Conservation (phyloP, 2,797 vertebrate species). For the Macrochelys suwanniensis region DNA sequence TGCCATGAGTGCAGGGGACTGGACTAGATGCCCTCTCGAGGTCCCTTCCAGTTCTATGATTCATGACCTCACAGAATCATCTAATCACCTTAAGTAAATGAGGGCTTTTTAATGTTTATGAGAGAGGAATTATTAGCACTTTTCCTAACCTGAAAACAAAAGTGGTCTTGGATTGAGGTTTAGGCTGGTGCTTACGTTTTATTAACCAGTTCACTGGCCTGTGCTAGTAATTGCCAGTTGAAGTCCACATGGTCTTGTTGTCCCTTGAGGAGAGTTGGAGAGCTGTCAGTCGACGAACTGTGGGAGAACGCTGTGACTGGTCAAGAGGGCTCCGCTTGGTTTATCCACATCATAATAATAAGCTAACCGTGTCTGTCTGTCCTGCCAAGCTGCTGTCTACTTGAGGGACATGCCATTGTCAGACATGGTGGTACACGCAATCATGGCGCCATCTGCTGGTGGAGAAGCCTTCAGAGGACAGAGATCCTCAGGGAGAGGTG, state of each 20-base stretch:
- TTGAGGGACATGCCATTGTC: not conserved
- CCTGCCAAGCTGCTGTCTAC: not conserved
- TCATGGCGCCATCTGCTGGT: rapidly evolving
- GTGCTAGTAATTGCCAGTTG: not conserved
- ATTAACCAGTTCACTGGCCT: not conserved
- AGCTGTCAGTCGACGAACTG: not conserved
- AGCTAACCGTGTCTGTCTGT: not conserved
- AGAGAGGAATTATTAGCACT: not conserved
- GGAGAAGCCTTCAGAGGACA: rapidly evolving
- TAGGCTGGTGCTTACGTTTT: not conserved
- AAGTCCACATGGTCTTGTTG: not conserved
- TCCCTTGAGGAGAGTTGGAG: not conserved
- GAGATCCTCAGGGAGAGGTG: rapidly evolving
- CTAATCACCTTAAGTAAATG: not conserved
- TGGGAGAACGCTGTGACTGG: not conserved
- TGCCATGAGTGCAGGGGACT: no score
- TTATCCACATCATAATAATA: not conserved
- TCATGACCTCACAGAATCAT: not conserved
- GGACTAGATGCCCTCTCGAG: no score
- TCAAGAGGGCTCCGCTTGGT: not conserved
- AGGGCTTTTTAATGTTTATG: not conserved
- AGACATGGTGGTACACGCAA: rapidly evolving
- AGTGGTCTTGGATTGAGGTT: not conserved
- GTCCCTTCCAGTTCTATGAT: no score
- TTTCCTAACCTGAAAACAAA: not conserved